A percentile compares a stretch with the other conserved stretches of the same genome.
Conservation (phyloP, 2,113 vertebrate genomes). For the Trinectes maculatus region DNA sequence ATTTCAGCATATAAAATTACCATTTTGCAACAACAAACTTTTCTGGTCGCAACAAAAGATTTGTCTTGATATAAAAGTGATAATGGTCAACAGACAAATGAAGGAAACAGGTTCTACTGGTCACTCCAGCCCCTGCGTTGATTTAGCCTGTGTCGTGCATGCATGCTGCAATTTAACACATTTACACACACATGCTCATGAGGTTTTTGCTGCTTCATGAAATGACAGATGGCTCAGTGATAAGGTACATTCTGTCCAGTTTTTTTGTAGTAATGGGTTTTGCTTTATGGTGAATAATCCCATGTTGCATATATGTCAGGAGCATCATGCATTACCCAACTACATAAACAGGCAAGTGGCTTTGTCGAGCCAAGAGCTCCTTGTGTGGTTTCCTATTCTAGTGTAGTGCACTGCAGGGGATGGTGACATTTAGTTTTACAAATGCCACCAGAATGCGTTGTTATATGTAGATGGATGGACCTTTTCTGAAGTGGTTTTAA, state of each 20-base stretch:
- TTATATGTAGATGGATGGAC: neutral
- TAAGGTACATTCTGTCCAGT: slow-evolving; percentile 10
- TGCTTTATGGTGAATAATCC: slow-evolving; percentile 55
- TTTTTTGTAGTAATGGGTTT: slow-evolving; percentile 17
- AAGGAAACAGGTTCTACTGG: no score
- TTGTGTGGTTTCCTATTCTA: slow-evolving; percentile 24
- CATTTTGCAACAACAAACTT: no score
- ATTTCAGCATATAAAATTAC: no score
- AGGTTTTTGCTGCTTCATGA: slow-evolving; percentile 28
- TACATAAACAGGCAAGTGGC: slow-evolving; percentile 9
- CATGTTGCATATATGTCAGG: slow-evolving; percentile 31
- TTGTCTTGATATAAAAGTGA: no score
- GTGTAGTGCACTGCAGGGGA: slow-evolving; percentile 35
- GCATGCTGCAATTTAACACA: neutral
- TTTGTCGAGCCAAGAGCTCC: slow-evolving; percentile 28
- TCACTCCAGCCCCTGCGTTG: no score
- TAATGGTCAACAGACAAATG: no score
- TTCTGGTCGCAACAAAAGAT: no score
- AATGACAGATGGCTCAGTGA: slow-evolving; percentile 32
- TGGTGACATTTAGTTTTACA: slow-evolving; percentile 33
- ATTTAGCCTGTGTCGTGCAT: no score
- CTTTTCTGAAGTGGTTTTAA: neutral
- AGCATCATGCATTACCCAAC: slow-evolving; percentile 22
- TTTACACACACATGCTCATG: neutral
- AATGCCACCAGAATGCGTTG: slow-evolving; percentile 14